phyloP scores from a whole-genome alignment of 64 coral and sea anemone species.

The Platygyra sinensis region DNA sequence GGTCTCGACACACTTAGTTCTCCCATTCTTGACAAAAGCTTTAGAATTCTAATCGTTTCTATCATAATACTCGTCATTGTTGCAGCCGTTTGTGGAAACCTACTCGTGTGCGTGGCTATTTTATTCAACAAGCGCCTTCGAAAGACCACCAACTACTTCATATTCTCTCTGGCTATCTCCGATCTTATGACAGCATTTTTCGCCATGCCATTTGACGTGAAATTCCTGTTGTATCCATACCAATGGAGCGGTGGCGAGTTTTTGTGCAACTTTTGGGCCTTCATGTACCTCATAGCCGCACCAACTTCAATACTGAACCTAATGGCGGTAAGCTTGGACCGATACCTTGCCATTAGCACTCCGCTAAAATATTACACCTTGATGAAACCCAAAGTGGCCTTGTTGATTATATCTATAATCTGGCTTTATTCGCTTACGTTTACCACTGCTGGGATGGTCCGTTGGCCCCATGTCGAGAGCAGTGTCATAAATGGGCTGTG shows the following conservation, averaged over 20 bases:
- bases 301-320: conserved; percentile 90
- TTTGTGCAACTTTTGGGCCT: conserved; percentile 70
- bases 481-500: conserved; percentile 32
- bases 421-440: conserved; percentile 80
- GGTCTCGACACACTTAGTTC: too few relatives aligned
- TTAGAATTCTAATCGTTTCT: background rate
- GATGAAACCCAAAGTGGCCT: conserved; percentile 68
- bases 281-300: conserved; percentile 80
- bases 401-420: conserved; percentile 48
- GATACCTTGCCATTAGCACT: conserved; percentile 73
- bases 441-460: conserved; percentile 68
- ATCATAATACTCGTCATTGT: conserved; percentile 50
- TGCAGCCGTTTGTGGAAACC: conserved; percentile 68
- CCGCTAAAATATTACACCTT: conserved; percentile 53
- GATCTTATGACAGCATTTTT: conserved; percentile 78
- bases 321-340: conserved; percentile 84
- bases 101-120: conserved; percentile 83
- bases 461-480: conserved; percentile 51
- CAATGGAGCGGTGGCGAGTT: conserved; percentile 65
- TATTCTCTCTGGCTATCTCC: conserved; percentile 83
- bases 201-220: conserved; percentile 86
- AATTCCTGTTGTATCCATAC: conserved; percentile 13
- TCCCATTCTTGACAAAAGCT: background rate
- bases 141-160: conserved; percentile 74
- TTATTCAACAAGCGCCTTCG: conserved; percentile 73